Conservation (phyloP, 2,888 invertebrate species). For the Schizaphis graminum region DNA sequence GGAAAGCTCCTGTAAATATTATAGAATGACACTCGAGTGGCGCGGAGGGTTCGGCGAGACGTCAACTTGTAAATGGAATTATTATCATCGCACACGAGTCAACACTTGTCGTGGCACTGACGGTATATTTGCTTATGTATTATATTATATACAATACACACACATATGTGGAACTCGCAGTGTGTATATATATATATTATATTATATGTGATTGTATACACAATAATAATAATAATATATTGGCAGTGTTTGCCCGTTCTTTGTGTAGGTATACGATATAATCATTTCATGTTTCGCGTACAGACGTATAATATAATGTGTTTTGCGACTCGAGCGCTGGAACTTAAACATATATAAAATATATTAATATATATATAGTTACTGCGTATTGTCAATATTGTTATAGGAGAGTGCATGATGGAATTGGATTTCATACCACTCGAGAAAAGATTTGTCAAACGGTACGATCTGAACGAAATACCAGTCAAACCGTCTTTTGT, state of each 20-base stretch:
- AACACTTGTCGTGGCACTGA: not conserved
- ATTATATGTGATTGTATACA: not conserved
- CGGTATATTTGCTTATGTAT: not conserved
- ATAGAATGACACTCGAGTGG: not conserved
- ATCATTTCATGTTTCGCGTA: not conserved
- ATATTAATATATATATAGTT: not conserved
- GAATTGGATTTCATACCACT: not conserved
- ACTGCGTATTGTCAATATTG: not conserved
- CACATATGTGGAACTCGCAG: not conserved
- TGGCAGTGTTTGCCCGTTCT: not conserved
- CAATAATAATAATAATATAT: not conserved
- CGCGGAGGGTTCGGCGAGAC: not conserved
- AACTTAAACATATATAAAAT: not conserved
- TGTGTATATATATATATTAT: not conserved
- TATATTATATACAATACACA: not conserved
- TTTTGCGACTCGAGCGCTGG: not conserved
- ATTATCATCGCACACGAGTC: not conserved
- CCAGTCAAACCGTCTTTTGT: not conserved
- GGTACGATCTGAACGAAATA: not conserved
- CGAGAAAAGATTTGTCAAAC: not conserved
- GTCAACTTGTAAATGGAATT: slow-evolving; percentile 9
- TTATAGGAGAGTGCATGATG: not conserved
- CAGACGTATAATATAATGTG: not conserved
- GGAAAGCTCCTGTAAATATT: not conserved
- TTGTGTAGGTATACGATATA: not conserved